Evolutionary conservation across 2,113 vertebrate species (phyloP).

Genomic region (Plecotus auritus): DNA sequence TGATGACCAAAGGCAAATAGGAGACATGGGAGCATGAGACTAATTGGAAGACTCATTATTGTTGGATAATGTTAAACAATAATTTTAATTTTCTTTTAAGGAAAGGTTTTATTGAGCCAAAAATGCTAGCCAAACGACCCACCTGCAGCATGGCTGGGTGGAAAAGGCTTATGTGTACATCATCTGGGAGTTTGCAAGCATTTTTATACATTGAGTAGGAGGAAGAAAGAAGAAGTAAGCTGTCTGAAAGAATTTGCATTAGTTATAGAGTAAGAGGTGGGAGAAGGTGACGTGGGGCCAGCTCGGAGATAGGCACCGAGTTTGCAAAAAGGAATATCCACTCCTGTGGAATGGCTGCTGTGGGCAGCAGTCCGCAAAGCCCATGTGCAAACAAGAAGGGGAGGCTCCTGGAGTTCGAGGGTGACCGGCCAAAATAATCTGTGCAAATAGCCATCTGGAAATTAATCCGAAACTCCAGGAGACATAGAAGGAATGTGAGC

Average conservation of each 20-base stretch:
- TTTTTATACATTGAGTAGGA: neutral
- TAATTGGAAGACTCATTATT: neutral
- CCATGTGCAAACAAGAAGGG: too few species aligned
- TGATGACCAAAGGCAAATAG: neutral
- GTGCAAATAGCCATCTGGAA: neutral
- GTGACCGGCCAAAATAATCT: neutral
- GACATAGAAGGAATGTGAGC: neutral
- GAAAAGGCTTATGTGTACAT: neutral
- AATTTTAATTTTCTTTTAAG: neutral
- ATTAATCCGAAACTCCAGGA: neutral
- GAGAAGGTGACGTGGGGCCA: neutral
- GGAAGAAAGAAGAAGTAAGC: neutral
- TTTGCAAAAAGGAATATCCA: neutral
- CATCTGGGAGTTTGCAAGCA: neutral
- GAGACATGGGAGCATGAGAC: rapidly evolving
- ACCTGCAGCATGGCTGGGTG: neutral
- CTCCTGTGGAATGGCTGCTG: neutral
- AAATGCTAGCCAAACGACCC: neutral
- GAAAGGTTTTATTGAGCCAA: neutral
- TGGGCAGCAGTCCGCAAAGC: neutral
- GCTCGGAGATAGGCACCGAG: neutral
- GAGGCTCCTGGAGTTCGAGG: neutral
- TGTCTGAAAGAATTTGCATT: neutral
- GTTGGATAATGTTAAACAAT: neutral
- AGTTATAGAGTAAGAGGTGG: neutral